Evolutionary conservation across 2,888 invertebrate species (phyloP).

Genomic region (Tridacna gigas): DNA sequence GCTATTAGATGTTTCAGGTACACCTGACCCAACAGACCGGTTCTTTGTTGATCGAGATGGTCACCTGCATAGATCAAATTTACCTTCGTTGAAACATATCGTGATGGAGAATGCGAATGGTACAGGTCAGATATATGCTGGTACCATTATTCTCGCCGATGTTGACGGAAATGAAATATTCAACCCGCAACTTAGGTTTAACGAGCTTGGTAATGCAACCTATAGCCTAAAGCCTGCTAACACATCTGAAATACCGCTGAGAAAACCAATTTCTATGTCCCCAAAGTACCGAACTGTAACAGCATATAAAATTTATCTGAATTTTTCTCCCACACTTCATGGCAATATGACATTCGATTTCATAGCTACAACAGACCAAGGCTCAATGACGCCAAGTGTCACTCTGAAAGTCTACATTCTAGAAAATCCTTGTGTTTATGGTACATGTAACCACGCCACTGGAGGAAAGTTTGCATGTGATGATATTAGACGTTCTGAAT

Average conservation of each 20-base stretch:
- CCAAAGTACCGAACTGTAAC: conserved; percentile 34
- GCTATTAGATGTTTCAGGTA: conserved; percentile 24
- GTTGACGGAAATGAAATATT: conserved; percentile 52
- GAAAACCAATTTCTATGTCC: conserved; percentile 18
- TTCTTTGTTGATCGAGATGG: conserved; percentile 48
- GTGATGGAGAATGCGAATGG: conserved; percentile 43
- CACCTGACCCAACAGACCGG: conserved; percentile 45
- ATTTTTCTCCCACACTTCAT: conserved; percentile 30
- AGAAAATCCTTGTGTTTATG: conserved; percentile 60
- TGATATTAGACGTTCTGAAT: conserved; percentile 45
- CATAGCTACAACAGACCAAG: conserved; percentile 39
- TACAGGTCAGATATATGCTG: conserved; percentile 28
- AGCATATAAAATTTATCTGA: conserved; percentile 42
- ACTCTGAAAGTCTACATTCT: conserved; percentile 47
- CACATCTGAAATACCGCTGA: not conserved
- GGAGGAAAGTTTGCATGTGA: conserved; percentile 39
- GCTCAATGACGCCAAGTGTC: conserved; percentile 45
- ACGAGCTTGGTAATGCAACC: conserved; percentile 46
- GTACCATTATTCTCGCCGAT: conserved; percentile 49
- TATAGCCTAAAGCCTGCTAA: conserved; percentile 2
- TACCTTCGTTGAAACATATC: conserved; percentile 32
- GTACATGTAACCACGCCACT: conserved; percentile 46
- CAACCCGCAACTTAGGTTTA: conserved; percentile 12
- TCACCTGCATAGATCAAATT: conserved; percentile 33
- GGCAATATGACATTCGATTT: conserved; percentile 56